A percentile compares a stretch with the other conserved stretches of the same genome.
These are phyloP conservation scores for Cerastoderma edule DNA, from an alignment of 2,888 invertebrate species.

Conservation along the genomic window DNA sequence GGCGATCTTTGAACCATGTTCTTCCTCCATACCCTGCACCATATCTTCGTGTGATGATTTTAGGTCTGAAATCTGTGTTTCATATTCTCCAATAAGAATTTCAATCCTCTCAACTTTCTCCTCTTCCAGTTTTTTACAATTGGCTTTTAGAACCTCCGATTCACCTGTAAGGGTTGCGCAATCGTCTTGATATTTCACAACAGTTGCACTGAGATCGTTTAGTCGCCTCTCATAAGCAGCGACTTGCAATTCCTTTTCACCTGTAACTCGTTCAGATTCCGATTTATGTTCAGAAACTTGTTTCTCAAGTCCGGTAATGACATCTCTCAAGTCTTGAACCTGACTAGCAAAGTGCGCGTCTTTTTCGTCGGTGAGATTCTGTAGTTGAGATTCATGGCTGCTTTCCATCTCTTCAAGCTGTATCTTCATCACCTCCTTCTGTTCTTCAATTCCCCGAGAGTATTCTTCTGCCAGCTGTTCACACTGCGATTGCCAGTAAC, in stretches of 20 bases:
- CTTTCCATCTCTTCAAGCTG: slow-evolving; percentile 55
- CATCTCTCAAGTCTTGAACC: slow-evolving; percentile 56
- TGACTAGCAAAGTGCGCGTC: slow-evolving; percentile 58
- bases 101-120: slow-evolving; percentile 48
- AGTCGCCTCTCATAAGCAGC: slow-evolving; percentile 24
- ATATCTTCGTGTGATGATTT: slow-evolving; percentile 22
- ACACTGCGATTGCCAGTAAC: slow-evolving; percentile 69
- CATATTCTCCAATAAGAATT: slow-evolving; percentile 29
- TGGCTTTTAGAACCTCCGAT: slow-evolving; percentile 19
- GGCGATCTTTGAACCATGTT: slow-evolving; percentile 24
- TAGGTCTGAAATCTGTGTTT: slow-evolving; percentile 25
- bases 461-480: slow-evolving; percentile 67
- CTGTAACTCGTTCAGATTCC: slow-evolving; percentile 35
- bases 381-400: slow-evolving; percentile 48
- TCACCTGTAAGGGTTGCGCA: slow-evolving; percentile 21
- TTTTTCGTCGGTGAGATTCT: slow-evolving; percentile 59
- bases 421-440: slow-evolving; percentile 47
- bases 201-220: slow-evolving; percentile 13
- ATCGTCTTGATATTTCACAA: slow-evolving; percentile 19
- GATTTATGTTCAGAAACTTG: slow-evolving; percentile 53
- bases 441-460: slow-evolving; percentile 56
- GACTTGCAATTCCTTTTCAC: slow-evolving; percentile 21
- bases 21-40: slow-evolving; percentile 22
- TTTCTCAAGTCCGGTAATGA: slow-evolving; percentile 56
- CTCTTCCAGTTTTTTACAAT: slow-evolving; percentile 36